Base-by-base conservation (phyloP, 2,797 vertebrate genomes). In the Phoxinus dragarum region DNA sequence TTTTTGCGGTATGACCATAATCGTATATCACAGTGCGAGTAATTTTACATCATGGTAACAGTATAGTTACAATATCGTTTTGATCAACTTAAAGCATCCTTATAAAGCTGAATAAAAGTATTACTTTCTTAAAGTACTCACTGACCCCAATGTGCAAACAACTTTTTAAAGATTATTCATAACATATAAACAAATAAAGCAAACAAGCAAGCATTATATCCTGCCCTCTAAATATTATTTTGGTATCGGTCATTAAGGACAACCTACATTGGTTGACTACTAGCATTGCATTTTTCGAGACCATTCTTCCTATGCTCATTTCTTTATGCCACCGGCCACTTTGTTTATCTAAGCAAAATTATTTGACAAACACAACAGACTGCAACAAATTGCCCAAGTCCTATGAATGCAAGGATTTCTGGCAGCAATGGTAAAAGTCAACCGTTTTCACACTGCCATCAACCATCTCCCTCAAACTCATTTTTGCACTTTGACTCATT, bases 401-500 rank as follows among this genome's bases (percentile, higher is more conserved):
- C 59, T 19, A 54, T 49, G n/a, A 85, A 85, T 21, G 27, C 31
- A 54, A 74, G 44, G 42, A 31, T 66, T 85, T 80, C 69, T 74
- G 77, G 69, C 68, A 80, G 56, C 71, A 85, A 42, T 23, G 47
- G 69, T 17, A 74, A 3, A 84, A 79, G 75, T 79, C 75, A 71
- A 80, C 44, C 5, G 44, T 74, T 85, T 80, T 80, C 77, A 85
- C 84, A 72, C 54, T 54, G 77, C 69, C 44, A 64, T 54, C 31
- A 52, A 64, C 54, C 31, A 74, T 74, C 56, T 66, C 36, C 34
- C n/a, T 85, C 36, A 67, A 85, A 72, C 11, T 40, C 31, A 17
- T 71, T 82, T 88, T 79, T 76, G 14, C 38, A 3, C 59, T 67
- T 77, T 82, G 80, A 85, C 79, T 78, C 79, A 78, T 56, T 85